phyloP scores from a whole-genome alignment of 92 coral and sea anemone species.

The Palythoa caribaeorum region DNA sequence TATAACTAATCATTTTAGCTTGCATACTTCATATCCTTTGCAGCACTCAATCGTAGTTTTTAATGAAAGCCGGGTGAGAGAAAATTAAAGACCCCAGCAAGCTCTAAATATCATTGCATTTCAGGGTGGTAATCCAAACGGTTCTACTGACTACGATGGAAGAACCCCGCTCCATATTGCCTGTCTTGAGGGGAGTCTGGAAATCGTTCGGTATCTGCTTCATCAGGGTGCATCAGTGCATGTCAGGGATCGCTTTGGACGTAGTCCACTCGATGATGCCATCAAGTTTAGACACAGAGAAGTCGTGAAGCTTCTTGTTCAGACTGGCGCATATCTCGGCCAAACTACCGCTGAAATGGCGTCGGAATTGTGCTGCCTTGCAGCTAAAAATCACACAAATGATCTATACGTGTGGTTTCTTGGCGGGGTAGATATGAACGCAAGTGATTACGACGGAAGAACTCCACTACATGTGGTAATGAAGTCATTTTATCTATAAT shows the following conservation, averaged over 20 bases:
- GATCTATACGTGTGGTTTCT: slow-evolving; percentile 80
- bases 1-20: no score
- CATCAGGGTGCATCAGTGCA: slow-evolving; percentile 88
- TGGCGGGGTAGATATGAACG: slow-evolving; percentile 85
- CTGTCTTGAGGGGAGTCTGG: slow-evolving; percentile 80
- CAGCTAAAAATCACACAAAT: slow-evolving; percentile 89
- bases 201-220: slow-evolving; percentile 79
- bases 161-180: slow-evolving; percentile 97
- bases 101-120: not conserved
- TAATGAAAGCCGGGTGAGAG: not conserved
- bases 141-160: slow-evolving; percentile 86
- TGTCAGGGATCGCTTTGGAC: slow-evolving; percentile 83
- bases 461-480: slow-evolving; percentile 96
- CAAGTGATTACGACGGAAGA: slow-evolving; percentile 86
- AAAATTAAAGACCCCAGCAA: not conserved
- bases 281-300: slow-evolving; percentile 82
- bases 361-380: slow-evolving; percentile 88
- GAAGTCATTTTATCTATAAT: not conserved
- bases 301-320: slow-evolving; percentile 73
- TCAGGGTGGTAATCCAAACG: slow-evolving; percentile 87
- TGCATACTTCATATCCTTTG: not conserved
- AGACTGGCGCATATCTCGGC: slow-evolving; percentile 82
- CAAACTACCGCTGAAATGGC: slow-evolving; percentile 75
- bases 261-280: slow-evolving; percentile 91
- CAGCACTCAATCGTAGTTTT: not conserved